Percentiles rank a stretch among this genome's conserved stretches.
These are phyloP conservation scores for Cydia strobilella DNA, from an alignment of 1,140 invertebrate genomes.

Conservation along the genomic window DNA sequence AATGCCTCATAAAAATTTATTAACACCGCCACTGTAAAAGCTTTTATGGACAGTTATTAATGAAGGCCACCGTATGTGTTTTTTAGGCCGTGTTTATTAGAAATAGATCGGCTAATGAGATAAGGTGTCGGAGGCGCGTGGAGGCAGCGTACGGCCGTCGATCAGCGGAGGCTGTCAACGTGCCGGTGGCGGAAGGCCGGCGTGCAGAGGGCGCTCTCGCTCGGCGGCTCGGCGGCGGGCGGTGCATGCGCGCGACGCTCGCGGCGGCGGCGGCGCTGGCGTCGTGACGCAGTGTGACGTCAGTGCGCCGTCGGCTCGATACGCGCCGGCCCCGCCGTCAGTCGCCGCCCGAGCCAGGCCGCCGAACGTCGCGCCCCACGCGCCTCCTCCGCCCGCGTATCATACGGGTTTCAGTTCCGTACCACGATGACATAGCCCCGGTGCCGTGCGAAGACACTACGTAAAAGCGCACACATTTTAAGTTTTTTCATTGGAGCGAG, in stretches of 20 bases:
- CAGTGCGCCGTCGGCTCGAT: slow-evolving; percentile 75
- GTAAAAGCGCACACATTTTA: slow-evolving; percentile 75
- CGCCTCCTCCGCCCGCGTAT: slow-evolving; percentile 70
- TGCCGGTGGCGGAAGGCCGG: slow-evolving; percentile 67
- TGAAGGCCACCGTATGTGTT: slow-evolving; percentile 28
- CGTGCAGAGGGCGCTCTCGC: slow-evolving; percentile 46
- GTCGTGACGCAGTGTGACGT: slow-evolving; percentile 81
- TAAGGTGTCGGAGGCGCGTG: slow-evolving; percentile 37
- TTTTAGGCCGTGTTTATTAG: slow-evolving; percentile 10
- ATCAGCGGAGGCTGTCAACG: slow-evolving; percentile 59
- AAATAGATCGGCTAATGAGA: slow-evolving; percentile 35
- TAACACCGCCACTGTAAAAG: slow-evolving; percentile 35
- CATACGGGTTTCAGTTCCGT: slow-evolving; percentile 77
- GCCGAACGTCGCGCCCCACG: slow-evolving; percentile 71
- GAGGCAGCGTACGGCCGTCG: slow-evolving; percentile 52
- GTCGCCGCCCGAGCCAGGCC: slow-evolving; percentile 78
- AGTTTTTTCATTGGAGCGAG: slow-evolving; percentile 73
- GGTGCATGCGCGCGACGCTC: slow-evolving; percentile 55
- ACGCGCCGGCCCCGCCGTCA: slow-evolving; percentile 67
- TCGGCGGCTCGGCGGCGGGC: slow-evolving; percentile 47
- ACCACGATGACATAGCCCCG: slow-evolving; percentile 76
- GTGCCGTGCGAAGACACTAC: slow-evolving; percentile 74
- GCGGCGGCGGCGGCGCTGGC: slow-evolving; percentile 69
- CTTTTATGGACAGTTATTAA: slow-evolving; percentile 34
- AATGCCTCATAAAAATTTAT: slow-evolving; percentile 50